Evolutionary conservation across 2,797 vertebrate species (phyloP).

Genomic region (Phoeniculus purpureus): DNA sequence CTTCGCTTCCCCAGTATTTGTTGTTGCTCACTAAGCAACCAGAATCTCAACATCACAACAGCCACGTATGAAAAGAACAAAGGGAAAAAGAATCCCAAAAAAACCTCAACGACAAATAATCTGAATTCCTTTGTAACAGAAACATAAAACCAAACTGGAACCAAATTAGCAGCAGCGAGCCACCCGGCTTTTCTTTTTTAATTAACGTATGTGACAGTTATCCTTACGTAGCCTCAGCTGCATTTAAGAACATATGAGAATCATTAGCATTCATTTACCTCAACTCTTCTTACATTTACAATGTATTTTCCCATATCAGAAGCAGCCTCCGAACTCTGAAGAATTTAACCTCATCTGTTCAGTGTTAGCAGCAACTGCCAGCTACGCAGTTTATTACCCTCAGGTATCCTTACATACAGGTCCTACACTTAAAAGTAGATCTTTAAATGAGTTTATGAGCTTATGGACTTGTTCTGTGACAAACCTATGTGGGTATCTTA

Average conservation of each 20-base stretch:
- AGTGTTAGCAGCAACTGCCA: constrained; percentile 1
- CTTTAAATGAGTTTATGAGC: constrained; percentile 23
- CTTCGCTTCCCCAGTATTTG: constrained; percentile 17
- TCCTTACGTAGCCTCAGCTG: background rate
- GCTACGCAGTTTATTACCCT: background rate
- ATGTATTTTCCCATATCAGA: background rate
- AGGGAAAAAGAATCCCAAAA: background rate
- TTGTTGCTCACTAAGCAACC: constrained; percentile 52
- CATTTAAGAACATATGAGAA: background rate
- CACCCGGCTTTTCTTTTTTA: constrained; percentile 1
- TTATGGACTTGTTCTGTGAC: background rate
- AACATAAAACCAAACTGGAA: constrained; percentile 10
- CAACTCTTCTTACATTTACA: constrained; percentile 15
- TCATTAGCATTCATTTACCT: constrained; percentile 29
- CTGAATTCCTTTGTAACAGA: constrained; percentile 15
- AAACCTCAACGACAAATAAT: background rate
- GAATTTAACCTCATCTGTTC: constrained; percentile 50
- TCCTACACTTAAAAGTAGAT: constrained; percentile 2
- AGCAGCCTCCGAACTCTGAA: background rate
- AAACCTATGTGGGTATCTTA: background rate
- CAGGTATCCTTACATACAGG: constrained; percentile 4
- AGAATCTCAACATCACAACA: constrained; percentile 18
- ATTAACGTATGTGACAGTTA: background rate
- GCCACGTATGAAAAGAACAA: constrained; percentile 4
- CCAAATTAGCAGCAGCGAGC: background rate